Conservation (phyloP, 2,113 vertebrate species). For the Podarcis cretensis region DNA sequence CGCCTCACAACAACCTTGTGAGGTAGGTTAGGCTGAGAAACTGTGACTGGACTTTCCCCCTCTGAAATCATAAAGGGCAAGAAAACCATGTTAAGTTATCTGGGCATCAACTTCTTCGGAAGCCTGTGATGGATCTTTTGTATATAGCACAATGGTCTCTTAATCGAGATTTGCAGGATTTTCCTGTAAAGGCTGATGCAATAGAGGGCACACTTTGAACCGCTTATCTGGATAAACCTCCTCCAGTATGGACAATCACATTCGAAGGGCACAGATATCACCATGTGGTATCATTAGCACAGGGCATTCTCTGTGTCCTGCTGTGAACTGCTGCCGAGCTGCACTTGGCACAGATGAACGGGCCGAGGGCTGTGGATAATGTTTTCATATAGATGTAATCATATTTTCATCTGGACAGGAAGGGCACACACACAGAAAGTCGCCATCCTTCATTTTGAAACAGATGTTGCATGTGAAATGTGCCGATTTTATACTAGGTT, state of each 20-base stretch:
- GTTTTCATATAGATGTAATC: slow-evolving; percentile 44
- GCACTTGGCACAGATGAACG: neutral
- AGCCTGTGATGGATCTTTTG: neutral
- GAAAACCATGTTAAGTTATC: neutral
- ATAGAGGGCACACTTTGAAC: neutral
- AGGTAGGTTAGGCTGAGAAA: too few relatives aligned
- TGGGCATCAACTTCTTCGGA: neutral
- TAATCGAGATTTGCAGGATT: neutral
- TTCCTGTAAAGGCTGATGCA: neutral
- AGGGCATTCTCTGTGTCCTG: slow-evolving; percentile 11
- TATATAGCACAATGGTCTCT: neutral
- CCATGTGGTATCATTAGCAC: slow-evolving; percentile 22
- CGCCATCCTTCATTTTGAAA: slow-evolving; percentile 28
- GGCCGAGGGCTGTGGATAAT: neutral
- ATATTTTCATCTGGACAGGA: slow-evolving; percentile 40
- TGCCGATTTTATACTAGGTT: slow-evolving; percentile 5
- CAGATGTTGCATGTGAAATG: neutral
- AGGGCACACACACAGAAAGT: slow-evolving; percentile 33
- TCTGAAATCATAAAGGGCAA: neutral
- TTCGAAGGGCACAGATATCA: slow-evolving; percentile 21
- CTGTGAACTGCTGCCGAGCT: neutral
- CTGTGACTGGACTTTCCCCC: neutral
- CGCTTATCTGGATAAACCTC: neutral
- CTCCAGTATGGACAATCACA: slow-evolving; percentile 16
- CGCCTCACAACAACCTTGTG: too few relatives aligned